Conservation (phyloP, 2,888 invertebrate genomes). For the Andricus quercusramuli region DNA sequence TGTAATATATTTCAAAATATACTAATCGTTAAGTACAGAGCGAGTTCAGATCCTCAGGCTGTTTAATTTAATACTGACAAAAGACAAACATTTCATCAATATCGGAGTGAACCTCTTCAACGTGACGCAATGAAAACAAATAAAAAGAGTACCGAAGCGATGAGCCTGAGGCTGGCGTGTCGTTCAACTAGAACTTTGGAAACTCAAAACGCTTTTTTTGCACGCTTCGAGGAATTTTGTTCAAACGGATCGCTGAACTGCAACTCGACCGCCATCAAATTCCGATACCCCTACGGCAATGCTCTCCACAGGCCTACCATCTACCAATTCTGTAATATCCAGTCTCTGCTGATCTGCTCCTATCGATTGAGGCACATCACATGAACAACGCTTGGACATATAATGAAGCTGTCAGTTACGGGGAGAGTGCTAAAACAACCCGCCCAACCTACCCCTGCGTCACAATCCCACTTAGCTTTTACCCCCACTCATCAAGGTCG, state of each 20-base stretch:
- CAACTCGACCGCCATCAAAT: slow-evolving; percentile 31
- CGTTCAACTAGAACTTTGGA: neutral
- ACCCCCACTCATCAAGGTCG: slow-evolving; percentile 2
- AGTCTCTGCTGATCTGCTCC: neutral
- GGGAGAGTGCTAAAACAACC: slow-evolving; percentile 45
- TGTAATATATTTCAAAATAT: neutral
- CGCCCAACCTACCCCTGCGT: neutral
- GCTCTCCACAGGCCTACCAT: slow-evolving; percentile 10
- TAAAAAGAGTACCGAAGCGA: neutral
- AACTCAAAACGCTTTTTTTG: slow-evolving; percentile 3
- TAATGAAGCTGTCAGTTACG: slow-evolving; percentile 66
- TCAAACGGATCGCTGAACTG: slow-evolving; percentile 28
- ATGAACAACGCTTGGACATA: slow-evolving; percentile 55
- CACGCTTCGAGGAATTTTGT: slow-evolving; percentile 12
- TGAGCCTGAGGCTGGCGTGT: slow-evolving; percentile 16
- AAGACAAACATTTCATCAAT: slow-evolving; percentile 12
- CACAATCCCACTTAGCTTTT: neutral
- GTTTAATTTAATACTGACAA: neutral
- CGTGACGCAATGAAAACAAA: neutral
- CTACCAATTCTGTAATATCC: slow-evolving; percentile 12
- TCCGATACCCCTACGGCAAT: slow-evolving; percentile 11
- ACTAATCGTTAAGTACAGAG: neutral
- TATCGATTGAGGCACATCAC: neutral
- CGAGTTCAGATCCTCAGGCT: neutral
- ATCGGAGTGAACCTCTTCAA: neutral